Percentiles rank a stretch among this genome's conserved stretches.
These are phyloP conservation scores for Stichopus horrens DNA, from an alignment of 53 echinoderm and acorn worm genomes.

Conservation along the genomic window DNA sequence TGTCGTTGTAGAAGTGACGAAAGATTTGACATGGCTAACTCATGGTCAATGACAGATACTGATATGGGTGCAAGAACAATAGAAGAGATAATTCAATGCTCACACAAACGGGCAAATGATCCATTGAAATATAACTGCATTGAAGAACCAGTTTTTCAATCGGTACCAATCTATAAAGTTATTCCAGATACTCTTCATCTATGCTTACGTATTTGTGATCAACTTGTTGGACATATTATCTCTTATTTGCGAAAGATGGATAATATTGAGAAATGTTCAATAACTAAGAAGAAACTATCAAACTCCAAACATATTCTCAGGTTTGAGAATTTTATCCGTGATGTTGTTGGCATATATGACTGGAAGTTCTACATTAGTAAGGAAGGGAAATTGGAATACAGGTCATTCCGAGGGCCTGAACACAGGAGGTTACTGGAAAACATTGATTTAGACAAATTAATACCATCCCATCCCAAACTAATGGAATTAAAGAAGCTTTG, in stretches of 20 bases:
- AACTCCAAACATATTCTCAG: conserved; percentile 13
- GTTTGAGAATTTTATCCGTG: conserved; percentile 25
- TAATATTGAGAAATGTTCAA: conserved; percentile 37
- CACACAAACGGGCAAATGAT: conserved; percentile 40
- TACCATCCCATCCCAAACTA: conserved; percentile 45
- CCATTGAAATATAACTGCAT: conserved; percentile 41
- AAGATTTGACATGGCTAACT: conserved; percentile 42
- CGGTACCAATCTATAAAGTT: conserved; percentile 44
- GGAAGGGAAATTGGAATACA: conserved; percentile 34
- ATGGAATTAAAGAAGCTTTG: conserved; percentile 29
- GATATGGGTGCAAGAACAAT: conserved; percentile 29
- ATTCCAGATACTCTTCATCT: conserved; percentile 58
- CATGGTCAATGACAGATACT: conserved; percentile 52
- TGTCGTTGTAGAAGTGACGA: conserved; percentile 43
- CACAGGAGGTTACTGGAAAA: conserved; percentile 35
- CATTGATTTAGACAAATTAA: conserved; percentile 42
- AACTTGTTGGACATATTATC: conserved; percentile 54
- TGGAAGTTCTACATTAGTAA: conserved; percentile 36
- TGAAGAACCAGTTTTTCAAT: conserved; percentile 45
- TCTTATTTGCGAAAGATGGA: conserved; percentile 50
- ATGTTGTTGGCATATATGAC: conserved; percentile 27
- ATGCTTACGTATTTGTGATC: conserved; percentile 57
- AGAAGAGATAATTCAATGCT: conserved; percentile 47
- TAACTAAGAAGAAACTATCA: not conserved
- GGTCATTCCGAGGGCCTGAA: conserved; percentile 33